Evolutionary conservation across 2,888 invertebrate genomes (phyloP), one percentile per base, ranked within the genome.

Genomic region (Agrotis exclamationis): DNA sequence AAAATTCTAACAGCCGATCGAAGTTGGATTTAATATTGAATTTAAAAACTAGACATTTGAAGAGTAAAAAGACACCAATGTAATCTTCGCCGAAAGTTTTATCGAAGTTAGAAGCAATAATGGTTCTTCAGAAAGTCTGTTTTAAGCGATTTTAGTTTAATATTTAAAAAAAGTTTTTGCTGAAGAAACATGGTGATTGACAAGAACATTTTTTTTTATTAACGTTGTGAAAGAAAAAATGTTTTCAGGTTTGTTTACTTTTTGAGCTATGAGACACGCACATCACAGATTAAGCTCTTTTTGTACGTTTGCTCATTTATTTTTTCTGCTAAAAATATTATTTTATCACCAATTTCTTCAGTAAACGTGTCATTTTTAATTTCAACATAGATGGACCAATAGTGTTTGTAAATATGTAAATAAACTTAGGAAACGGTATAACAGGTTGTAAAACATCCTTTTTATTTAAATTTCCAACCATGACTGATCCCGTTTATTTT

Each of bases 361-460:
- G 73, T 70, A 68, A 77, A 71, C 6, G 11, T 3, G 53, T 70
- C 74, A 68, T 64, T 87, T 63, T 91, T 89, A 72, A 78, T 92
- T 91, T 87, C 88, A 89, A 92, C 86, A 93, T 96, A 96, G 95
- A 94, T 89, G 96, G 96, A 96, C 96, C 96, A 96, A 96, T 93
- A 94, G 95, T 88, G 89, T 91, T 87, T 96, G 96, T 96, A 95
- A 86, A 95, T 95, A 95, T 96, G 95, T 96, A 95, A 89, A 96
- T 95, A 95, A 78, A 79, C 45, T 89, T 92, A 93, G 91, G 74
- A 84, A 91, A 90, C 91, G 91, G 92, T 93, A 89, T 91, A 90
- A 93, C 93, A 93, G 93, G 93, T 93, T 94, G 92, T 93, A 90
- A 87, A 77, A 76, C 84, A 89, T 87, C 86, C 87, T 72, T 85